Evolutionary conservation across 2,888 invertebrate species (phyloP).

Genomic region (Xanthorhoe designata): DNA sequence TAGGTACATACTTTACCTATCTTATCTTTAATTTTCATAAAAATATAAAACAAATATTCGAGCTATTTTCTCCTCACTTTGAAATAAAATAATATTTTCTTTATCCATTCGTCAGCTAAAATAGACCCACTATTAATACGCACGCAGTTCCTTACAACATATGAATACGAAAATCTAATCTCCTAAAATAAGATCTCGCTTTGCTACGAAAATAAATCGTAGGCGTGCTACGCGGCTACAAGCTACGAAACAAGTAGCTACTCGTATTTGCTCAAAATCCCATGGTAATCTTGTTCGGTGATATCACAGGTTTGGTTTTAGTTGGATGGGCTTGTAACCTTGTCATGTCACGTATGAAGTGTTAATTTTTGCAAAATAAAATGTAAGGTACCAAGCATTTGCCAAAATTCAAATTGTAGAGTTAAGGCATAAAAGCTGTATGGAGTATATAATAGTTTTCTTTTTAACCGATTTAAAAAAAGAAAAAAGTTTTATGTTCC

Average conservation of each 20-base stretch:
- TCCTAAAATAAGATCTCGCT: slow-evolving; percentile 13
- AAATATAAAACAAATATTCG: neutral
- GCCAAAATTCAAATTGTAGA: too few species aligned
- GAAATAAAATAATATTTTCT: neutral
- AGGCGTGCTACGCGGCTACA: slow-evolving; percentile 28
- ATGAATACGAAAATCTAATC: slow-evolving; percentile 20
- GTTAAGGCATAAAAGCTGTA: too few species aligned
- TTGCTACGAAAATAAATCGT: slow-evolving; percentile 25
- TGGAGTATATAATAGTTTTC: too few species aligned
- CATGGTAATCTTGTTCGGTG: slow-evolving; percentile 2
- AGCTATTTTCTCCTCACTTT: neutral
- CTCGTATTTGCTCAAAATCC: slow-evolving; percentile 16
- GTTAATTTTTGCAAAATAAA: too few species aligned
- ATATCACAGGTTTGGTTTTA: neutral
- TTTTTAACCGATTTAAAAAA: too few species aligned
- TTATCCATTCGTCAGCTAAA: neutral
- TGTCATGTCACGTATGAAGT: too few species aligned
- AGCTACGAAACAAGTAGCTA: slow-evolving; percentile 5
- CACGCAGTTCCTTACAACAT: slow-evolving; percentile 9
- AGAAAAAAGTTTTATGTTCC: too few species aligned
- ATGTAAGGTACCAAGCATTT: too few species aligned
- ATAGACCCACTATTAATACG: slow-evolving; percentile 6
- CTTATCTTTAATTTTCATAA: too few species aligned
- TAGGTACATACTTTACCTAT: too few species aligned
- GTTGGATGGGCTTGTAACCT: too few species aligned